A percentile compares a stretch with the other conserved stretches of the same genome.
Evolutionary conservation across 2,888 invertebrate species (phyloP).

Genomic region (Blastobasis adustella): DNA sequence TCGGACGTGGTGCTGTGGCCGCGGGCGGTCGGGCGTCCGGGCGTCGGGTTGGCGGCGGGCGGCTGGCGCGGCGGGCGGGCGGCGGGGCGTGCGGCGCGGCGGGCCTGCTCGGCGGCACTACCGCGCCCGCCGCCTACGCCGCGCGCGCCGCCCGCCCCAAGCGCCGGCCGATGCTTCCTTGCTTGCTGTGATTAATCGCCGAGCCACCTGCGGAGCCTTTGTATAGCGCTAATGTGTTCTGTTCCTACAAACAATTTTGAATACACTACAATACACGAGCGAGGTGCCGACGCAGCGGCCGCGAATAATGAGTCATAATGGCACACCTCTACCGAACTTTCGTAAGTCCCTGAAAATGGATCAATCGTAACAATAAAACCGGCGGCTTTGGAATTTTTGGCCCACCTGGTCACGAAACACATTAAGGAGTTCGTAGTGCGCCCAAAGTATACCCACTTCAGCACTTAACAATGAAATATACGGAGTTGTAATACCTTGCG

Average conservation of each 20-base stretch:
- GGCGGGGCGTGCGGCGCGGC: conserved; percentile 51
- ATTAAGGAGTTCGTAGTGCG: too few species aligned
- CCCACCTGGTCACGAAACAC: too few species aligned
- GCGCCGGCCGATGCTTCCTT: conserved; percentile 36
- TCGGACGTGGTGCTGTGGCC: not conserved
- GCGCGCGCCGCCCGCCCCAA: conserved; percentile 25
- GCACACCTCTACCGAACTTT: too few species aligned
- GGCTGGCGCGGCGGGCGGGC: conserved; percentile 18
- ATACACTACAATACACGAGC: conserved; percentile 20
- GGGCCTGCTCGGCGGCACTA: conserved; percentile 58
- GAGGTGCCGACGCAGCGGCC: too few species aligned
- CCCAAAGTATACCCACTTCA: too few species aligned
- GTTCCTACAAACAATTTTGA: conserved; percentile 45
- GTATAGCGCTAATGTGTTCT: conserved; percentile 46
- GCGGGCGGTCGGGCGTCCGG: not conserved
- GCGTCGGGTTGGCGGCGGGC: conserved; percentile 12
- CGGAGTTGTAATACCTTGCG: too few species aligned
- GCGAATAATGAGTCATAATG: too few species aligned
- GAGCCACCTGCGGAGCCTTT: conserved; percentile 71
- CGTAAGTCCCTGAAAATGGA: too few species aligned
- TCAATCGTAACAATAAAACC: too few species aligned
- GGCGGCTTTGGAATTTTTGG: too few species aligned
- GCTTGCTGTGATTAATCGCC: conserved; percentile 65
- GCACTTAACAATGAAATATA: too few species aligned
- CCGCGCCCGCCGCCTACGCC: conserved; percentile 43